These are phyloP conservation scores for Diarsia dahlii DNA, from an alignment of 2,888 invertebrate species.

Conservation along the genomic window DNA sequence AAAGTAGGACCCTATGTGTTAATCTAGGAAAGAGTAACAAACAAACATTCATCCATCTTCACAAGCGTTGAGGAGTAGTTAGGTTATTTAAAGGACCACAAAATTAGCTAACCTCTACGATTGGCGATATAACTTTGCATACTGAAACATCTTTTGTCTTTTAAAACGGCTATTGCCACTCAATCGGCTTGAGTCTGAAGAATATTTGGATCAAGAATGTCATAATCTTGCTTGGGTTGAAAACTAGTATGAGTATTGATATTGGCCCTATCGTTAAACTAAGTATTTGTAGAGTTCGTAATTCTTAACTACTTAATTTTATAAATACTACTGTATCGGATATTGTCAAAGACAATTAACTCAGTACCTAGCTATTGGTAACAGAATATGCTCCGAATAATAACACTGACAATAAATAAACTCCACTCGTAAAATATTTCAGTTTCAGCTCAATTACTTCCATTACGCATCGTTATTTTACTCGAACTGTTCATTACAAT, in stretches of 20 bases:
- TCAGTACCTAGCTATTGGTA: not conserved
- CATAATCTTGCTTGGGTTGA: not conserved
- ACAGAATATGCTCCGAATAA: not conserved
- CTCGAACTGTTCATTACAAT: constrained; percentile 3
- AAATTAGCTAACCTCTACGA: too few species aligned
- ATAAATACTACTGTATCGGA: not conserved
- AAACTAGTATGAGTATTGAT: not conserved
- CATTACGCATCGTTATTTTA: constrained; percentile 32
- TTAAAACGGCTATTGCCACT: not conserved
- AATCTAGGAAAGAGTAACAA: not conserved
- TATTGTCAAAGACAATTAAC: not conserved
- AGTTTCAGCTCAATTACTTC: constrained; percentile 42
- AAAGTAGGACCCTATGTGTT: too few species aligned
- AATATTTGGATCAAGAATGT: not conserved
- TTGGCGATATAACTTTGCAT: too few species aligned
- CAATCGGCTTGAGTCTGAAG: not conserved
- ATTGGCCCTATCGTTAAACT: not conserved
- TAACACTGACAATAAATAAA: not conserved
- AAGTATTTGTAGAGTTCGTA: not conserved
- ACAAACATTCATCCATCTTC: not conserved
- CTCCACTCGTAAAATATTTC: constrained; percentile 21
- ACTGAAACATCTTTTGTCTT: not conserved
- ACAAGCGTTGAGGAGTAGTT: not conserved
- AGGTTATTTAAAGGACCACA: too few species aligned
- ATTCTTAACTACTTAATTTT: not conserved